A percentile compares a stretch with the other conserved stretches of the same genome.
Conservation (phyloP, 2,113 vertebrate species). For the Neodontobutis hainanensis region DNA sequence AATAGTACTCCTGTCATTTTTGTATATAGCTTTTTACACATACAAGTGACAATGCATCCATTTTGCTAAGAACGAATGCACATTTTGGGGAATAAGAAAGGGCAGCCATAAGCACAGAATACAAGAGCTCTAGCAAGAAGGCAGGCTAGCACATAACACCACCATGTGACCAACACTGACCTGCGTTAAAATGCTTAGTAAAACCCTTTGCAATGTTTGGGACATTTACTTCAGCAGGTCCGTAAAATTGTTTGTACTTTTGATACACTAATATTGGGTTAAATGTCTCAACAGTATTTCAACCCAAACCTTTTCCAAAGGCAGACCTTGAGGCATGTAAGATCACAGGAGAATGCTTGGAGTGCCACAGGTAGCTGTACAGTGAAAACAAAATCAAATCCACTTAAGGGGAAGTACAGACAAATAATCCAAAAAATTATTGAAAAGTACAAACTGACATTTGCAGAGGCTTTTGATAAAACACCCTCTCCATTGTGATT, state of each 20-base stretch:
- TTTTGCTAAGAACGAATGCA: conserved; percentile 61
- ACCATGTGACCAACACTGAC: conserved; percentile 64
- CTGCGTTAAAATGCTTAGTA: conserved; percentile 47
- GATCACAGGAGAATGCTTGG: conserved; percentile 49
- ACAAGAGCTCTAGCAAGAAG: conserved; percentile 67
- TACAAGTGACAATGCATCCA: conserved; percentile 65
- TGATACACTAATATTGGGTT: conserved; percentile 17
- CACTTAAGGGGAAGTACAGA: conserved; percentile 54
- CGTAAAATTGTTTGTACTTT: conserved; percentile 21
- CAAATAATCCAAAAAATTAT: conserved; percentile 45
- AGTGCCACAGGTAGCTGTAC: conserved; percentile 46
- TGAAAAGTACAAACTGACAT: conserved; percentile 50
- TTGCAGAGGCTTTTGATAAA: conserved; percentile 52
- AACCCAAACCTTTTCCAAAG: conserved; percentile 47
- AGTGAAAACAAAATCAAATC: conserved; percentile 55
- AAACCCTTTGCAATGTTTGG: conserved; percentile 35
- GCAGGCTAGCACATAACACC: conserved; percentile 65
- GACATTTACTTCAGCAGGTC: conserved; percentile 19
- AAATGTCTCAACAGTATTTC: conserved; percentile 32
- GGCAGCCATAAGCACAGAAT: conserved; percentile 72
- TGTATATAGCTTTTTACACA: conserved; percentile 77
- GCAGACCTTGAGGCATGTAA: conserved; percentile 20
- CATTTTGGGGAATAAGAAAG: conserved; percentile 53
- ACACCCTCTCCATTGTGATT: conserved; percentile 53
- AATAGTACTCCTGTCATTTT: conserved; percentile 77